Conservation (phyloP, 2,888 invertebrate species). For the Agrochola litura region DNA sequence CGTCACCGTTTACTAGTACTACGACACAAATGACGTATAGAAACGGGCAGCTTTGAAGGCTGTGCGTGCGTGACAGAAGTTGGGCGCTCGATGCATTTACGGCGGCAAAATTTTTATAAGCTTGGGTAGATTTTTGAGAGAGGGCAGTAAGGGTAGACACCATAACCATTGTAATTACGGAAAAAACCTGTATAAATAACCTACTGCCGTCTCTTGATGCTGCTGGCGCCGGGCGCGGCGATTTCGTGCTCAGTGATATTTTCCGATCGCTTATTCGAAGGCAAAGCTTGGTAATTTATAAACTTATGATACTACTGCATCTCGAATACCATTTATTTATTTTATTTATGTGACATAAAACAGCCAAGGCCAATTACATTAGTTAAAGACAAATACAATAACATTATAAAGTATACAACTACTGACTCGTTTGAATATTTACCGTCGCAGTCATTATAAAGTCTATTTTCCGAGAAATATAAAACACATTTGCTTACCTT, state of each 20-base stretch:
- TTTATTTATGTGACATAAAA: no score
- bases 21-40: neutral
- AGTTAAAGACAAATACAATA: no score
- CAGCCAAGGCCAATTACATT: no score
- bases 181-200: no score
- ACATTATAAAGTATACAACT: no score
- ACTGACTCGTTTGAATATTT: neutral
- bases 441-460: neutral
- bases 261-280: neutral
- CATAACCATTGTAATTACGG: no score
- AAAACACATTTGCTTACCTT: constrained; percentile 24
- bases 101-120: neutral
- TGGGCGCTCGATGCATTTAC: neutral
- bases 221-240: neutral
- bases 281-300: neutral
- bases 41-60: neutral
- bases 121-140: no score
- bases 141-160: no score
- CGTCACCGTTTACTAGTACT: neutral
- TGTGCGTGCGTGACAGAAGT: neutral
- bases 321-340: no score
- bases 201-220: neutral
- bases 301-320: no score
- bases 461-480: neutral
- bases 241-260: neutral